phyloP scores from a whole-genome alignment of 1,140 invertebrate species.

The Polypedilum pembai region DNA sequence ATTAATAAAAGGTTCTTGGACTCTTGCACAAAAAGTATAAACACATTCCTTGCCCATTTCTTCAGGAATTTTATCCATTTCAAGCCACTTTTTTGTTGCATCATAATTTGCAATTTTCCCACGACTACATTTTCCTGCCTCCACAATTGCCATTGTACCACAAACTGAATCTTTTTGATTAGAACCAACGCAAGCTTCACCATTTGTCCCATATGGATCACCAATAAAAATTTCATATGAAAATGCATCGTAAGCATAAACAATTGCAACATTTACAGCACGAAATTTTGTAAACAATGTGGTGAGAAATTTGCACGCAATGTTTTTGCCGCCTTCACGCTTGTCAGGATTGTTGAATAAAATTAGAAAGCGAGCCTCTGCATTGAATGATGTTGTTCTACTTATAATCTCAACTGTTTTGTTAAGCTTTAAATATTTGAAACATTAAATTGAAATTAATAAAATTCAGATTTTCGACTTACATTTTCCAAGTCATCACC shows the following conservation, averaged over 20 bases:
- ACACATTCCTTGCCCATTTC: conserved; percentile 35
- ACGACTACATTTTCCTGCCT: conserved; percentile 7
- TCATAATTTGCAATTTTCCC: conserved; percentile 27
- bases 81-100: background rate
- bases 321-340: conserved; percentile 31
- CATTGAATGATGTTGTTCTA: conserved; percentile 39
- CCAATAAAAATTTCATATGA: conserved; percentile 38
- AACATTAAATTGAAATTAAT: background rate
- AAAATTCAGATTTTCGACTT: background rate
- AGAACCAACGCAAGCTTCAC: conserved; percentile 35
- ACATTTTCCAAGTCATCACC: conserved; percentile 34
- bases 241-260: conserved; percentile 34
- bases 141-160: background rate
- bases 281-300: conserved; percentile 36
- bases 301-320: conserved; percentile 35
- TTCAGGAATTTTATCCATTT: background rate
- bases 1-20: conserved; percentile 40
- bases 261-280: conserved; percentile 38
- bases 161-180: conserved; percentile 31
- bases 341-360: conserved; percentile 35
- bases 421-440: conserved; percentile 28
- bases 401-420: conserved; percentile 34
- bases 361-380: conserved; percentile 38
- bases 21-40: conserved; percentile 38
- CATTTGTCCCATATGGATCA: conserved; percentile 39